Evolutionary conservation across 2,797 vertebrate species (phyloP), one percentile per base, ranked within the genome.

Genomic region (Myotis findleyi): DNA sequence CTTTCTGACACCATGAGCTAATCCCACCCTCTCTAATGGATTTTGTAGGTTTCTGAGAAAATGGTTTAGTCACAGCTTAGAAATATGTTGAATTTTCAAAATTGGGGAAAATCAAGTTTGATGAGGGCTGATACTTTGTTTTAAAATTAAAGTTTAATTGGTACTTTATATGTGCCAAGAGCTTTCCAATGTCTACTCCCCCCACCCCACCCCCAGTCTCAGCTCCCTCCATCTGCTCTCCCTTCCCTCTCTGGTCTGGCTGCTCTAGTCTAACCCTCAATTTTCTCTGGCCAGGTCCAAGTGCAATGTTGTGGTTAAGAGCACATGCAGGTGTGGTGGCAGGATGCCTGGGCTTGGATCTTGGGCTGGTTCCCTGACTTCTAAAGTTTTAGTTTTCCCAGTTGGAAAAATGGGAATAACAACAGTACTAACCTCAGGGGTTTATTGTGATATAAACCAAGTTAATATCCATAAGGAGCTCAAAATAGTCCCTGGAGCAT

Each of bases 11-110:
- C 12, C 77, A 27, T 16, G 4, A 1, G 51, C 30, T 17, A 87
- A 44, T 9, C 38, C 41, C 9, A 49, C 10, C 17, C 41, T 85
- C 62, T 84, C 30, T 2, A 75, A 36, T 51, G 62, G 38, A 75
- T 55, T 92, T 44, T 66, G 44, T 66, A 27, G 23, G 14, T 87
- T 95, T 93, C 36, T 95, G 38, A 89, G 83, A 84, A 95, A 95
- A 96, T 38, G 27, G 62, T 83, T 75, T 75, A 88, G 75, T 87
- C 36, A 76, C 16, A 89, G 76, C 18, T 86, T 91, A 83, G 6
- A 95, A 93, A 51, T 77, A 77, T 23, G 55, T 7, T 92, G 72
- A 90, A 17, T 79, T 93, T 90, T 73, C 38, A 91, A 97, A 87
- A 72, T 1, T 62, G 38, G n/a, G 27, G 83, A 53, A 94, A 79